phyloP scores from a whole-genome alignment of 1,140 invertebrate species.

The Bombus superbus region DNA sequence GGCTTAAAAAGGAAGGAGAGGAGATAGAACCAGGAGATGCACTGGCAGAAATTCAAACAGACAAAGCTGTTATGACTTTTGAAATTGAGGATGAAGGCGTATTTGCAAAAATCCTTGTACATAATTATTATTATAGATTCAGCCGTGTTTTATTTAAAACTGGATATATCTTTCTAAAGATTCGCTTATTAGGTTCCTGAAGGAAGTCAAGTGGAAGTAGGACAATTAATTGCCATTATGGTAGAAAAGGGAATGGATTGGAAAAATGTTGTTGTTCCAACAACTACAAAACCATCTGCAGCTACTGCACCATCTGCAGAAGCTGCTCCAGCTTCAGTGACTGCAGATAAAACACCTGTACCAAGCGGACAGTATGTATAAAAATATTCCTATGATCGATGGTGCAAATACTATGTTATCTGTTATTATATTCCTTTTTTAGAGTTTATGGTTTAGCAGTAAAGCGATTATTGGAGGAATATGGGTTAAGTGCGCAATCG shows the following conservation, averaged over 20 bases:
- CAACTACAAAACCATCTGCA: constrained; percentile 74
- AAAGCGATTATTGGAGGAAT: constrained; percentile 85
- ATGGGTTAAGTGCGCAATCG: constrained; percentile 82
- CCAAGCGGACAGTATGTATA: constrained; percentile 75
- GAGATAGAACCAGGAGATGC: constrained; percentile 91
- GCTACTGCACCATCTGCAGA: constrained; percentile 58
- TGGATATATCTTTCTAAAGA: constrained; percentile 1
- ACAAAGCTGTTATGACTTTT: constrained; percentile 99
- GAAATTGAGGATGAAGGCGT: constrained; percentile 99
- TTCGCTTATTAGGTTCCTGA: constrained; percentile 85
- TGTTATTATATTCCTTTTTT: constrained; percentile 27
- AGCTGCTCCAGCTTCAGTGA: not conserved
- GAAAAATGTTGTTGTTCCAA: constrained; percentile 76
- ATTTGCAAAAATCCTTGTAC: constrained; percentile 93
- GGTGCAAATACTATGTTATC: not conserved
- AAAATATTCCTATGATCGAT: not conserved
- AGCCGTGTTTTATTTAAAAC: not conserved
- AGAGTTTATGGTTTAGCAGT: constrained; percentile 86
- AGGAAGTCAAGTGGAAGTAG: constrained; percentile 91
- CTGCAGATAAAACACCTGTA: constrained; percentile 64
- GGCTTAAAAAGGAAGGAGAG: constrained; percentile 98
- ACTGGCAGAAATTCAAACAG: constrained; percentile 99
- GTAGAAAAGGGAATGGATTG: constrained; percentile 87
- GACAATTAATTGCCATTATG: constrained; percentile 93
- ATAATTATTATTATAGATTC: constrained; percentile 28